Conservation (phyloP, 2,797 vertebrate genomes). For the Oreochromis mossambicus region DNA sequence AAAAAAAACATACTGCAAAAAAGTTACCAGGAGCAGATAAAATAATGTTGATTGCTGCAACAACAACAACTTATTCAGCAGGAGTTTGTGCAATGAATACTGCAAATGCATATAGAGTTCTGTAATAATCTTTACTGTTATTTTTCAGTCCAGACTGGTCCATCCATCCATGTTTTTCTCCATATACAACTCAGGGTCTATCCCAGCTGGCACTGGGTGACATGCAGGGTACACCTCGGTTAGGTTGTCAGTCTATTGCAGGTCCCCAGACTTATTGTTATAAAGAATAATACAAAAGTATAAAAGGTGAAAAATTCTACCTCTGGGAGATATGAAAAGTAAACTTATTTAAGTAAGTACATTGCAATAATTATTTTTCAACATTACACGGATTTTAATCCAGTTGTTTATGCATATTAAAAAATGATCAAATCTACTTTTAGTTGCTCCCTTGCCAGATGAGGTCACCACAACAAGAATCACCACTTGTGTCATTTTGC, state of each 20-base stretch:
- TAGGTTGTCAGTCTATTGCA: neutral
- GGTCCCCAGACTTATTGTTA: neutral
- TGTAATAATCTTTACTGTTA: neutral
- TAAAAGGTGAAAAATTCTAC: neutral
- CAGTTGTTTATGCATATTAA: neutral
- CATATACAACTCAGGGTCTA: neutral
- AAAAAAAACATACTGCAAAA: constrained; percentile 18
- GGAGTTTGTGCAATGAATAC: neutral
- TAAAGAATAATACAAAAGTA: accelerated
- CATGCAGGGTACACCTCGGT: neutral
- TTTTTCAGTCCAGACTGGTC: neutral
- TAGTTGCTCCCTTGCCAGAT: neutral
- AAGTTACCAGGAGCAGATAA: constrained; percentile 10
- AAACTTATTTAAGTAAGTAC: neutral
- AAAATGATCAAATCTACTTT: neutral
- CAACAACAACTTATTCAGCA: neutral
- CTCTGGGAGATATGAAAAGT: neutral
- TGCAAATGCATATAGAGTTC: neutral
- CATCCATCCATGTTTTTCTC: accelerated
- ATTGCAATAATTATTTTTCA: neutral
- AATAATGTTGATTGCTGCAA: neutral
- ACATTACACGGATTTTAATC: neutral
- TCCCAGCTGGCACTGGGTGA: neutral
- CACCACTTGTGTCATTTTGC: neutral
- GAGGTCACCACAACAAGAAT: neutral